These are phyloP conservation scores for Cenopis cana DNA, from an alignment of 2,888 invertebrate genomes.

Conservation along the genomic window DNA sequence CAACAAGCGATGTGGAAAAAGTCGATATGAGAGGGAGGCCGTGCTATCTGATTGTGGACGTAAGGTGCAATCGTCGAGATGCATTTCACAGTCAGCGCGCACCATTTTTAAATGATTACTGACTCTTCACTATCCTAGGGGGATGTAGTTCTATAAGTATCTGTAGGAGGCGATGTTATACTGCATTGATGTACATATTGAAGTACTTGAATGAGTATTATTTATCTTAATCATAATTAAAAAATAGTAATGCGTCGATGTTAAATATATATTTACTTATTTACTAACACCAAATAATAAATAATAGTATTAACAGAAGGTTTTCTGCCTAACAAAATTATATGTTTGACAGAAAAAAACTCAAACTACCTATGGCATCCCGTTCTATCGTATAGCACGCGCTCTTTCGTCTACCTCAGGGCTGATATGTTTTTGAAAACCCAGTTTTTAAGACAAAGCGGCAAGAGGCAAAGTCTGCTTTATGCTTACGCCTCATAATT, in stretches of 20 bases:
- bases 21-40: conserved; percentile 75
- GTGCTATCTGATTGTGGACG: conserved; percentile 76
- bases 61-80: conserved; percentile 78
- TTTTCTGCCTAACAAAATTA: no score
- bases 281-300: no score
- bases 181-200: neutral
- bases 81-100: conserved; percentile 76
- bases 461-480: neutral
- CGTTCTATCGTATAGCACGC: no score
- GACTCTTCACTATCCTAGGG: conserved; percentile 23
- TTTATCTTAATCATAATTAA: neutral
- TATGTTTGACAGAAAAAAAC: no score
- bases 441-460: no score
- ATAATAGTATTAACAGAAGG: no score
- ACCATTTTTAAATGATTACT: conserved; percentile 76
- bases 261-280: neutral
- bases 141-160: neutral
- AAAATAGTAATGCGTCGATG: neutral
- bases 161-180: conserved; percentile 9
- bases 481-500: neutral
- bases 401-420: no score
- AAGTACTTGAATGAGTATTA: neutral
- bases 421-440: no score
- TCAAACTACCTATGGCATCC: no score
- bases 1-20: conserved; percentile 82